Evolutionary conservation across 2,113 vertebrate species (phyloP).

Genomic region (Taurulus bubalis): DNA sequence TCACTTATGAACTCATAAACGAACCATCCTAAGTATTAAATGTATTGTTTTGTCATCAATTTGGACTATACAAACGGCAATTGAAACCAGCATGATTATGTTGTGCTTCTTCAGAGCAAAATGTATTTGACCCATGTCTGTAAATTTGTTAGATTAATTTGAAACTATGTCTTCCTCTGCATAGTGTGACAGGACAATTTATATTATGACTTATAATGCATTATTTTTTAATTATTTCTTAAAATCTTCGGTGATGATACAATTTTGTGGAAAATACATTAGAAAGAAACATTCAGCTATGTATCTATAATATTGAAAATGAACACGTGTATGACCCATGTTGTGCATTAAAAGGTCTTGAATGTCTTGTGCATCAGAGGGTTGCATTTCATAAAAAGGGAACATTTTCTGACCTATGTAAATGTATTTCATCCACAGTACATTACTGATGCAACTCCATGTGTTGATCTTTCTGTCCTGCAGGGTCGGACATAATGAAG

Average conservation of each 20-base stretch:
- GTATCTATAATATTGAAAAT: background rate
- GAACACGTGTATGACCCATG: background rate
- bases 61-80: background rate
- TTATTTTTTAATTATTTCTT: background rate
- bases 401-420: background rate
- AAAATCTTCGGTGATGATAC: background rate
- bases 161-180: background rate
- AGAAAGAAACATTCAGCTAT: background rate
- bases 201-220: background rate
- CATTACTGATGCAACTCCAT: background rate
- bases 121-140: too few relatives aligned
- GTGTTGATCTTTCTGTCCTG: conserved; percentile 47
- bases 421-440: background rate
- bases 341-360: background rate
- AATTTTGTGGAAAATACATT: background rate
- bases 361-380: background rate
- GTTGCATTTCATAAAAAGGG: background rate
- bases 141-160: background rate
- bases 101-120: background rate
- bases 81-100: background rate
- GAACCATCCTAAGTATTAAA: background rate
- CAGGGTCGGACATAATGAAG: conserved; percentile 99
- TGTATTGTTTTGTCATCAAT: background rate
- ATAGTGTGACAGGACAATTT: background rate
- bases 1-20: background rate